Base-by-base conservation (phyloP, 2,888 invertebrate genomes). In the Eristalis arbustorum region DNA sequence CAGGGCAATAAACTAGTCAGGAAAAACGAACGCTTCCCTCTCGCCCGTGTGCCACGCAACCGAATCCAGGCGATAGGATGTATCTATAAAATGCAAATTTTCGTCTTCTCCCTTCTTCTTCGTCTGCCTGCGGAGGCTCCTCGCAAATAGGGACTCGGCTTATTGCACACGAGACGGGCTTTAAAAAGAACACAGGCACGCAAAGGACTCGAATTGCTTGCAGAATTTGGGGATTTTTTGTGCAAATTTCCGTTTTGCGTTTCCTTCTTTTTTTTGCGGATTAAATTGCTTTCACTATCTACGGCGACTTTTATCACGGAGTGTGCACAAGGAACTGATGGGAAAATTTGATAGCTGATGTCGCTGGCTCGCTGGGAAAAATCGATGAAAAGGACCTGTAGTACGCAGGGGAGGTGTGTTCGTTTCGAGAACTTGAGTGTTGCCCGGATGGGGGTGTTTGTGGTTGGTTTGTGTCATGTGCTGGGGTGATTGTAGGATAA, bases 361-460 rank as follows among this genome's bases (percentile, higher is more conserved):
- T 69, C 8, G 31, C 6, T 57, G 64, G 67, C n/a, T 84, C 59
- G 56, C 57, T 80, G 34, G 80, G 88, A 89, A 90, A 90, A 90
- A 90, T 90, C 90, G 88, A 90, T 90, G 90, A 88, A 89, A 90
- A 90, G 90, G 88, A 90, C 89, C 90, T 90, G 90, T 90, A 88
- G 89, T 90, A 88, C 88, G 78, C 89, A 67, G 5, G 10, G 18
- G 22, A 61, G 81, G 67, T 77, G 22, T 73, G 84, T 84, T 84
- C 28, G 84, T 75, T 84, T 57, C 2, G 56, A 11, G 18, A 62
- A 49, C 18, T 49, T 49, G 6, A 18, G 18, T 49, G 18, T 18
- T n/a, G n/a, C 49, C 18, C n/a, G 1, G 2, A 8, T 49, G 49
- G 18, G 8, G 18, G 18, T 8, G 5, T 5, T 3, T n/a, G n/a